Conservation (phyloP, 2,113 vertebrate species). For the Cyanoliseus patagonus region DNA sequence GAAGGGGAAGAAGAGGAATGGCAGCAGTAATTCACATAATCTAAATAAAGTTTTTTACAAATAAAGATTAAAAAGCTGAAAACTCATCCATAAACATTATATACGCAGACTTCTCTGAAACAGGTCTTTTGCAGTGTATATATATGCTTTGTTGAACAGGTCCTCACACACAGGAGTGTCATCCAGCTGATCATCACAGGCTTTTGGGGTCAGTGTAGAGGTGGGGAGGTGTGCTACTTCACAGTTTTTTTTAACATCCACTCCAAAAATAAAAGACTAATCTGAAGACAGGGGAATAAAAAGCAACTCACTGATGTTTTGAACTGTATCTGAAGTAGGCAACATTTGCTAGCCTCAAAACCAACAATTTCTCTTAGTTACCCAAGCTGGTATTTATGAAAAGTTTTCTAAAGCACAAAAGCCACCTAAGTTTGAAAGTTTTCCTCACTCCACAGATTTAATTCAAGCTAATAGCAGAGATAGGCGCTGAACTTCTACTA, state of each 20-base stretch:
- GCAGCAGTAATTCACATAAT: not conserved
- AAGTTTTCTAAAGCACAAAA: not conserved
- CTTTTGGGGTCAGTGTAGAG: not conserved
- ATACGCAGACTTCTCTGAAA: not conserved
- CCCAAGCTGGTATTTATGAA: not conserved
- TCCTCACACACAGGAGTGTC: not conserved
- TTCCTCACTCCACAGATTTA: not conserved
- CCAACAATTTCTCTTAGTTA: not conserved
- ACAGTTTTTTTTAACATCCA: not conserved
- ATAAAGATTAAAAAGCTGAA: not conserved
- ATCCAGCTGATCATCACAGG: not conserved
- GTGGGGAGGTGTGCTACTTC: not conserved
- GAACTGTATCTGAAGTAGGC: not conserved
- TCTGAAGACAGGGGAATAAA: not conserved
- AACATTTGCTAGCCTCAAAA: not conserved
- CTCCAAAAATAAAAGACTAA: not conserved
- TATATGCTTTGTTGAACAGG: rapidly evolving
- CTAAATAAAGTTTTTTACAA: not conserved
- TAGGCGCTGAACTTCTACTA: not conserved
- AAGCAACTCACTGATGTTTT: not conserved
- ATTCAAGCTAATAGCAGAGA: not conserved
- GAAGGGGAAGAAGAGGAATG: not conserved
- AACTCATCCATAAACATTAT: not conserved
- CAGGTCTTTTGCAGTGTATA: not conserved
- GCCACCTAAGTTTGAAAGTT: not conserved